Evolutionary conservation across 2,113 vertebrate species (phyloP), one percentile per base, ranked within the genome.

Genomic region (Rhynchomys soricoides): DNA sequence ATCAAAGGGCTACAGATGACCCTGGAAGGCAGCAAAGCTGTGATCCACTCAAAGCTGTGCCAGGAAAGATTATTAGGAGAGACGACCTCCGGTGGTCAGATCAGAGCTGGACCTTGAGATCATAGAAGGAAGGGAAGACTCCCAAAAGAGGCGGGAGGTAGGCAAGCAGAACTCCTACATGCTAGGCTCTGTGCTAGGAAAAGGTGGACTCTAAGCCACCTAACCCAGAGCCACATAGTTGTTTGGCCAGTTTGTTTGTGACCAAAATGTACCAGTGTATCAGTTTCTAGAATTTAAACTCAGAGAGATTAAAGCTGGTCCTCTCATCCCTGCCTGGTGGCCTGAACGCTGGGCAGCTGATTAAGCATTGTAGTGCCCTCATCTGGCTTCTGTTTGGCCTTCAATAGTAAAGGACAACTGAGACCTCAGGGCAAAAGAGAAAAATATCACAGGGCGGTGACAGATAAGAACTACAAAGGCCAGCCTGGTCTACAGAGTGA

Each of bases 251-350:
- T 95, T 93, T 85, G 85, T 45, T 75, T 95, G 55, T 29, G 92
- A 96, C 95, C 95, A 96, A 73, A 96, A 95, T 92, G 52, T 68
- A 40, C 90, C 52, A 16, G 12, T 2, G 88, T 77, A 86, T 95
- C 79, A 52, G 66, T 90, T 93, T 94, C 89, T 95, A 89, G 90
- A 90, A 86, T 93, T 59, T 81, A 90, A 96, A 90, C 85, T 96
- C 59, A 34, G 50, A 78, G 93, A 77, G n/a, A 21, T 59, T 8
- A 0, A 66, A 77, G 86, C 64, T 75, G 9, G 52, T 57, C 75
- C 45, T 78, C 90, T 85, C 45, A 40, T 19, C 15, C 52, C 74
- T 79, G 34, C 86, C 70, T 52, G 34, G 26, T 81, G 40, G 91
- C 89, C 71, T 19, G 62, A 70, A 86, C 70, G 37, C 12, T 55